Conservation (phyloP, 2,888 invertebrate species). For the Copidosoma aretas region DNA sequence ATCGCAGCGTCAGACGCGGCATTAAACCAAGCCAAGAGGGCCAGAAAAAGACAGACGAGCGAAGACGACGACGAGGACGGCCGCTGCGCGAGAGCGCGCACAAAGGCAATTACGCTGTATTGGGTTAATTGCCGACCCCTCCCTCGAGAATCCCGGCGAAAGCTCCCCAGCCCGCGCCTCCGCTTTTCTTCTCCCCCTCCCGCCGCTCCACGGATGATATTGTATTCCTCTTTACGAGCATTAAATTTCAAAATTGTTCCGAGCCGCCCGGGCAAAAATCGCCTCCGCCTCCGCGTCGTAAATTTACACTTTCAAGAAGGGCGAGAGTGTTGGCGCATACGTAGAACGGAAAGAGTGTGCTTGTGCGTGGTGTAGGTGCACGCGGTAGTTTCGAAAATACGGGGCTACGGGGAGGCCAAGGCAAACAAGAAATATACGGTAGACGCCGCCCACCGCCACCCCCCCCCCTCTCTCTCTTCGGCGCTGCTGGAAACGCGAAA, state of each 20-base stretch:
- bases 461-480: background rate
- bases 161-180: background rate
- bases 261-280: conserved; percentile 11
- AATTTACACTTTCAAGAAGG: conserved; percentile 35
- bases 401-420: conserved; percentile 30
- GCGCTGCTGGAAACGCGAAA: conserved; percentile 32
- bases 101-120: conserved; percentile 51
- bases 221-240: conserved; percentile 47
- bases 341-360: too few species aligned
- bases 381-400: conserved; percentile 34
- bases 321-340: conserved; percentile 26
- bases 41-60: conserved; percentile 17
- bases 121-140: conserved; percentile 47
- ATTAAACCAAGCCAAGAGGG: conserved; percentile 37
- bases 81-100: conserved; percentile 42
- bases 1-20: conserved; percentile 33
- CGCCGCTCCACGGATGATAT: conserved; percentile 40
- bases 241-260: conserved; percentile 48
- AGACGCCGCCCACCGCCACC: conserved; percentile 7
- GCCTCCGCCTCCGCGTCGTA: conserved; percentile 19
- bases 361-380: background rate
- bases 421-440: conserved; percentile 38
- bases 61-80: conserved; percentile 22
- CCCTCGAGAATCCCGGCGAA: conserved; percentile 11
- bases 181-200: conserved; percentile 9